A percentile compares a stretch with the other conserved stretches of the same genome.
Evolutionary conservation across 1,140 invertebrate species (phyloP).

Genomic region (Drosophila truncata): DNA sequence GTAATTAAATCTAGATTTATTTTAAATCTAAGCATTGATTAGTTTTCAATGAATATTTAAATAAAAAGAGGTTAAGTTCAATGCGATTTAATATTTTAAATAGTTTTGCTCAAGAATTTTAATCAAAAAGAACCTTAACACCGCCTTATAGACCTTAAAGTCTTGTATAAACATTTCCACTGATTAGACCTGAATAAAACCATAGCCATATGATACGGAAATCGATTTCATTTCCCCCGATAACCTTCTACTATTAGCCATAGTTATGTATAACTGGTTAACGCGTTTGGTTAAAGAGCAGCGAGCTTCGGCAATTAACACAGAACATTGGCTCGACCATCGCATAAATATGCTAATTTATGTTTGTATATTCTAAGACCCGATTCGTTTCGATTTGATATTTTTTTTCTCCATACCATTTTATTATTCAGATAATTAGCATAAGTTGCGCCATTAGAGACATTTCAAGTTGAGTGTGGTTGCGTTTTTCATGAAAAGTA

Average conservation of each 20-base stretch:
- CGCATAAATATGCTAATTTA: conserved; percentile 43
- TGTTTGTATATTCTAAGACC: conserved; percentile 23
- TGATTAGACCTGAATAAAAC: conserved; percentile 5
- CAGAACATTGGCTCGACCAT: conserved; percentile 23
- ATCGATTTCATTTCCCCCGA: conserved; percentile 19
- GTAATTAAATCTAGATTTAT: conserved; percentile 8
- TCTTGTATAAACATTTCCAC: conserved; percentile 8
- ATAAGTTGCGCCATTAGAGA: conserved; percentile 28
- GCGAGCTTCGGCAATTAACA: conserved; percentile 25
- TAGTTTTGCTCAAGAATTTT: not conserved
- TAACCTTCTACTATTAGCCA: conserved; percentile 23
- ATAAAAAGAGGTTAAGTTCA: no score
- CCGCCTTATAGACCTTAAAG: not conserved
- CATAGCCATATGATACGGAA: conserved; percentile 20
- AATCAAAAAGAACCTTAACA: not conserved
- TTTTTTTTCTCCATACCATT: not conserved
- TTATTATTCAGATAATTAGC: conserved; percentile 38
- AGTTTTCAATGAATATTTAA: not conserved
- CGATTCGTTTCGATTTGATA: not conserved
- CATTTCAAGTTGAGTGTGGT: conserved; percentile 8
- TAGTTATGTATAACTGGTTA: conserved; percentile 30
- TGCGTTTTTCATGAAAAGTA: conserved; percentile 15
- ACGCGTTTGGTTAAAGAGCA: conserved; percentile 6
- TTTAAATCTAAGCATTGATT: not conserved
- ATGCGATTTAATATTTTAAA: not conserved